A percentile compares a stretch with the other conserved stretches of the same genome.
These are phyloP conservation scores for Poicephalus meyeri DNA, from an alignment of 2,113 vertebrate species.

Conservation along the genomic window DNA sequence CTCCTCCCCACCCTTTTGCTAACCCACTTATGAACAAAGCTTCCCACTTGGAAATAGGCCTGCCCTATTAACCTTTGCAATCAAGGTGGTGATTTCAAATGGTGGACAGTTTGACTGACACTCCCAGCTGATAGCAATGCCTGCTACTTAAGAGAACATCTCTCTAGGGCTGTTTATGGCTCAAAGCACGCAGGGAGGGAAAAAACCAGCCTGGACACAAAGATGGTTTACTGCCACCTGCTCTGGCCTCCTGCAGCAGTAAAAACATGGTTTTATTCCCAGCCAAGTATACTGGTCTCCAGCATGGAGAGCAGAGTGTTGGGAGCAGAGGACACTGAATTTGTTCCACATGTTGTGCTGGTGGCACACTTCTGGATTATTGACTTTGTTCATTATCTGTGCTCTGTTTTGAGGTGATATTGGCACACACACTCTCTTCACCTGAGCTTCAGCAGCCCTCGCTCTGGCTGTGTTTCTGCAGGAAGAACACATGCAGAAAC, in stretches of 20 bases:
- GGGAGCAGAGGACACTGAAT: neutral
- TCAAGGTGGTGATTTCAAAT: neutral
- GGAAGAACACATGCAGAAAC: neutral
- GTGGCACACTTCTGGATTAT: neutral
- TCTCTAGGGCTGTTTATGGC: neutral
- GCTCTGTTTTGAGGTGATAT: neutral
- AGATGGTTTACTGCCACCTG: neutral
- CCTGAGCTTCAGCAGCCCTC: neutral
- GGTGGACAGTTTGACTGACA: neutral
- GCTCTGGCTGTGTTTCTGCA: neutral
- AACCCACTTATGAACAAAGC: constrained; percentile 44
- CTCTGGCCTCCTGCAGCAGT: neutral
- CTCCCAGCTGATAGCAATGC: neutral
- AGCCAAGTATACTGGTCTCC: neutral
- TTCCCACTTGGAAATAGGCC: constrained; percentile 42
- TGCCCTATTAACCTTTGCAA: constrained; percentile 2
- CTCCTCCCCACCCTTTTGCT: constrained; percentile 24
- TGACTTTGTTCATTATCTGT: neutral
- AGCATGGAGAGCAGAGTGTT: rapidly evolving
- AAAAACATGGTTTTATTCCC: neutral
- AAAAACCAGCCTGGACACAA: neutral
- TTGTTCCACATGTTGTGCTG: neutral
- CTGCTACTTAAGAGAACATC: neutral
- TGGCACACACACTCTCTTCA: rapidly evolving
- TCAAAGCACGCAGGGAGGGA: neutral